Evolutionary conservation across 1,140 invertebrate species (phyloP).

Genomic region (Acromyrmex heyeri): DNA sequence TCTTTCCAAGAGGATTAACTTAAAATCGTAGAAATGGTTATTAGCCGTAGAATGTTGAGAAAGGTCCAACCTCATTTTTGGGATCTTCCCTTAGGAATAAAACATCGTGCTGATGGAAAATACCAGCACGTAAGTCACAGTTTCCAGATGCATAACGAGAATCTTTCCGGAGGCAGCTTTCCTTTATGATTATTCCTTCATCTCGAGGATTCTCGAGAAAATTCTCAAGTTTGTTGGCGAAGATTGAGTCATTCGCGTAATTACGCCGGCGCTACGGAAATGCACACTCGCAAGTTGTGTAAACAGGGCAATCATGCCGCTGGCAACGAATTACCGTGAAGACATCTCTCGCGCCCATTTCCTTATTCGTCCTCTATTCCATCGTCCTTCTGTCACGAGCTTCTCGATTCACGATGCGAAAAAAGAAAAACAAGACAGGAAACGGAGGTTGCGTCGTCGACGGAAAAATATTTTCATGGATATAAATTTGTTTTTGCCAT

Average conservation of each 20-base stretch:
- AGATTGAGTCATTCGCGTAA: slow-evolving; percentile 63
- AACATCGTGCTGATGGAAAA: background rate
- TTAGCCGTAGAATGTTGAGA: background rate
- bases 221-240: slow-evolving; percentile 53
- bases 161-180: slow-evolving; percentile 20
- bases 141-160: slow-evolving; percentile 31
- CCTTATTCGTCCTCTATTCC: background rate
- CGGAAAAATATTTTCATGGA: slow-evolving; percentile 67
- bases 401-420: slow-evolving; percentile 11
- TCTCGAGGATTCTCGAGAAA: slow-evolving; percentile 55
- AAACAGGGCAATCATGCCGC: slow-evolving; percentile 52
- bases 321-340: slow-evolving; percentile 43
- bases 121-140: slow-evolving; percentile 19
- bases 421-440: background rate
- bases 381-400: background rate
- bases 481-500: slow-evolving; percentile 74
- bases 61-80: background rate
- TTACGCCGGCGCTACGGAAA: slow-evolving; percentile 54
- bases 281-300: slow-evolving; percentile 53
- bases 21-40: background rate
- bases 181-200: slow-evolving; percentile 58
- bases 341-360: background rate
- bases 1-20: background rate
- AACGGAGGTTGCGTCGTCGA: slow-evolving; percentile 17
- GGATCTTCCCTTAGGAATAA: background rate